Evolutionary conservation across 2,888 invertebrate genomes (phyloP).

Genomic region (Drosophila affinis): DNA sequence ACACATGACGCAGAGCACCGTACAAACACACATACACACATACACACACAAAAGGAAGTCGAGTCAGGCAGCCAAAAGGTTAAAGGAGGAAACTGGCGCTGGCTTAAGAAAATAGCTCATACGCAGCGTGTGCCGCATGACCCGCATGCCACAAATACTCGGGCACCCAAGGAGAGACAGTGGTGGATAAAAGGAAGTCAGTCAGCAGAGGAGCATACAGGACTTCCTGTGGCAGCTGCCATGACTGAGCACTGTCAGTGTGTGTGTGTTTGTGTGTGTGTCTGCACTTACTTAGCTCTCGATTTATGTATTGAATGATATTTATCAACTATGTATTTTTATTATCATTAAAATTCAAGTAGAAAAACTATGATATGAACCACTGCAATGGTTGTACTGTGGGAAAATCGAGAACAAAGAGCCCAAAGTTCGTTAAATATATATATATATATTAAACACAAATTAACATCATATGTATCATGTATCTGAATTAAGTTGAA

Average conservation of each 20-base stretch:
- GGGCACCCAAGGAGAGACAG: conserved; percentile 5
- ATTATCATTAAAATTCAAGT: background rate
- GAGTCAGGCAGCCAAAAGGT: conserved; percentile 47
- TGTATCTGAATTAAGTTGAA: background rate
- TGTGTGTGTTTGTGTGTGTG: conserved; percentile 4
- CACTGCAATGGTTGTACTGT: background rate
- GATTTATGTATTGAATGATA: conserved; percentile 6
- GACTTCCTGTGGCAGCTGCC: conserved; percentile 36
- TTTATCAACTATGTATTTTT: background rate
- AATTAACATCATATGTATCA: too few relatives aligned
- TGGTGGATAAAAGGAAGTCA: conserved; percentile 6
- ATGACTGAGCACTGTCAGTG: conserved; percentile 34
- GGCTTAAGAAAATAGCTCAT: conserved; percentile 69
- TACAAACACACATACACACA: conserved; percentile 37
- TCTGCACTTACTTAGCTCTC: conserved; percentile 15
- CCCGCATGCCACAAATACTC: conserved; percentile 65
- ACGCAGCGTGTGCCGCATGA: conserved; percentile 69
- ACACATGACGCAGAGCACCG: conserved; percentile 40
- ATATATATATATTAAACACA: too few relatives aligned
- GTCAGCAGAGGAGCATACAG: background rate
- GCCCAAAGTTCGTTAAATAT: too few relatives aligned
- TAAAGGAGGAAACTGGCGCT: conserved; percentile 54
- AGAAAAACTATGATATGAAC: background rate
- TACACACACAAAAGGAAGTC: conserved; percentile 35
- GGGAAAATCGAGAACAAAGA: background rate